Evolutionary conservation across 2,888 invertebrate genomes (phyloP).

Genomic region (Scaptomyza caliginosa): DNA sequence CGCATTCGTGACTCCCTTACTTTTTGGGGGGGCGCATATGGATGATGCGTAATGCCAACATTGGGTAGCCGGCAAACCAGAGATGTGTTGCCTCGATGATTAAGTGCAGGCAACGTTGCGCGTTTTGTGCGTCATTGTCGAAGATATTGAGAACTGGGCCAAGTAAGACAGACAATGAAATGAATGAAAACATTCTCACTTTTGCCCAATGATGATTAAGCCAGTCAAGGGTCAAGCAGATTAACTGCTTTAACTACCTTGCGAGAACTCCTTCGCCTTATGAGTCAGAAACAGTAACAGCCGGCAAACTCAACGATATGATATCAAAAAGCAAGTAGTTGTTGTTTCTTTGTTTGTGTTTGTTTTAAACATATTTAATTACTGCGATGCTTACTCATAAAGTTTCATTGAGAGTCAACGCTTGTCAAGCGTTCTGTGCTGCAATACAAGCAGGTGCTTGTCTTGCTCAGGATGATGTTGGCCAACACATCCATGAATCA

Average conservation of each 20-base stretch:
- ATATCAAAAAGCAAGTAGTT: slow-evolving; percentile 64
- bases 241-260: slow-evolving; percentile 31
- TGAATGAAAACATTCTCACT: slow-evolving; percentile 70
- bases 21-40: slow-evolving; percentile 52
- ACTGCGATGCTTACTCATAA: slow-evolving; percentile 52
- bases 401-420: not conserved
- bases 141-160: slow-evolving; percentile 66
- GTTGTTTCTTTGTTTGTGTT: too few relatives aligned
- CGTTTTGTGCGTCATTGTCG: slow-evolving; percentile 64
- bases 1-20: slow-evolving; percentile 65
- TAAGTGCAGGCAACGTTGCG: slow-evolving; percentile 60
- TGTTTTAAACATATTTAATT: slow-evolving; percentile 74
- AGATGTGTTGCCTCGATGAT: slow-evolving; percentile 44
- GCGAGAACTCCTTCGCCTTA: slow-evolving; percentile 44
- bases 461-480: slow-evolving; percentile 47
- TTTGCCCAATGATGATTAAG: slow-evolving; percentile 69
- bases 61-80: slow-evolving; percentile 52
- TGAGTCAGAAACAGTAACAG: slow-evolving; percentile 21
- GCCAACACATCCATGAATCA: slow-evolving; percentile 46
- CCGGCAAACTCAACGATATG: slow-evolving; percentile 62
- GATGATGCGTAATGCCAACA: slow-evolving; percentile 70
- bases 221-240: slow-evolving; percentile 51
- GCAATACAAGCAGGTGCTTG: slow-evolving; percentile 35
- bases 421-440: slow-evolving; percentile 5
- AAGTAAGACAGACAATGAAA: slow-evolving; percentile 20